These are phyloP conservation scores for Drosophila obscura DNA, from an alignment of 1,140 invertebrate genomes.

Conservation along the genomic window DNA sequence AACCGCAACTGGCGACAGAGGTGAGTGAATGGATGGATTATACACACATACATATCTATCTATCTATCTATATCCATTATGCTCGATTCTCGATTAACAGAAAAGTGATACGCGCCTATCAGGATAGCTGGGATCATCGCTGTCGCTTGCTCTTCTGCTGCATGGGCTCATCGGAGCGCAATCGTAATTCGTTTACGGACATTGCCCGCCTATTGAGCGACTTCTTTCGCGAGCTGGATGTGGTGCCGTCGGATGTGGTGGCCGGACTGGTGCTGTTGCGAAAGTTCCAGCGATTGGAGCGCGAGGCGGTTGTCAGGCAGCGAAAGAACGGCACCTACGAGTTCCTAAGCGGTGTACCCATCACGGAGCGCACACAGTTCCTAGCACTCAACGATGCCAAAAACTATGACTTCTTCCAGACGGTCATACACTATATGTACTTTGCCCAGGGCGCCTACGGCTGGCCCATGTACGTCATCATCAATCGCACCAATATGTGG, in stretches of 20 bases:
- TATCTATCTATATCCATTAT: no score
- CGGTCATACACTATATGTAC: constrained; percentile 93
- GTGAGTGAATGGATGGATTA: constrained; percentile 83
- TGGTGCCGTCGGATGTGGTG: constrained; percentile 95
- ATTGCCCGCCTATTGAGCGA: constrained; percentile 94
- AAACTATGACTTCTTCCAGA: constrained; percentile 89
- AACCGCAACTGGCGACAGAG: constrained; percentile 95
- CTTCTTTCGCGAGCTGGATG: constrained; percentile 95
- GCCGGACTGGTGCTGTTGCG: constrained; percentile 93
- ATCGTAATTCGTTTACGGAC: constrained; percentile 93
- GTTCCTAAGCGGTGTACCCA: constrained; percentile 94
- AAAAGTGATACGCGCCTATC: constrained; percentile 94
- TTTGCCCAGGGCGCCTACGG: constrained; percentile 95
- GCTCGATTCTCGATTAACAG: constrained; percentile 84
- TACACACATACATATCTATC: no score
- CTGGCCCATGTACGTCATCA: constrained; percentile 94
- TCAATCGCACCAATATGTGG: constrained; percentile 90
- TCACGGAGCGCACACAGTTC: constrained; percentile 93
- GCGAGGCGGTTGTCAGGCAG: constrained; percentile 91
- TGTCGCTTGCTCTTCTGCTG: constrained; percentile 94
- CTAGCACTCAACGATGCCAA: constrained; percentile 92
- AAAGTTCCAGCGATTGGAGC: constrained; percentile 92
- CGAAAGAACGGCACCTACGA: constrained; percentile 94
- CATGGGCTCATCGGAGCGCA: constrained; percentile 91
- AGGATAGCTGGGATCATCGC: constrained; percentile 95